Evolutionary conservation across 2,797 vertebrate genomes (phyloP), one percentile per base, ranked within the genome.

Genomic region (Hephaestus fuliginosus): DNA sequence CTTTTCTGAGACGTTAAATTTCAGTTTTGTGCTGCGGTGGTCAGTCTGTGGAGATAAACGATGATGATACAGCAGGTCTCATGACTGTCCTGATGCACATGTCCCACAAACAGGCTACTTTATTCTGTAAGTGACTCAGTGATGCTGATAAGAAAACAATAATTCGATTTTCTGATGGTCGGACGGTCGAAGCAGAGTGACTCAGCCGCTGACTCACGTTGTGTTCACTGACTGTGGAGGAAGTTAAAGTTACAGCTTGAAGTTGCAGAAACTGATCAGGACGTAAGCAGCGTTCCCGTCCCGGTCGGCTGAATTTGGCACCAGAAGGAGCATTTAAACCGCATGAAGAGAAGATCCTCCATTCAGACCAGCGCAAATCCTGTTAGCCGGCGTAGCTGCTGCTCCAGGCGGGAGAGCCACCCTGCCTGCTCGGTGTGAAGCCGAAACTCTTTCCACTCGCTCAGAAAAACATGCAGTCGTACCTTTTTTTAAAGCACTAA

Each of bases 311-410:
- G 33, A 73, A 63, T 25, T 1, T 68, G 57, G 65, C 46, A 2
- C 66, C 55, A 49, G 48, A 33, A 46, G 49, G 6, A 72, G 68
- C 3, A 51, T 70, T 53, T 48, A 69, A 58, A 70, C 36, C n/a
- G 58, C 41, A 13, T 12, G 22, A 52, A 22, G 22, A 39, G 53
- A 25, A 66, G 62, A 43, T 48, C 41, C 39, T 56, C 60, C 25
- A 33, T 71, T 78, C 13, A 70, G 4, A 71, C 48, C 63, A 25
- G 3, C 63, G 53, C 64, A 20, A 51, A 84, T 80, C 49, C 46
- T 60, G 63, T 77, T 61, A 68, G 48, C 64, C 4, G 15, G 30
- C 44, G 9, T 30, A 25, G 68, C 69, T 20, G 33, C 44, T 9
- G 0, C 68, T 49, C 5, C 68, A 9, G 68, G 52, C 41, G 5